These are phyloP conservation scores for Tympanuchus pallidicinctus DNA, from an alignment of 2,113 vertebrate species.

Conservation along the genomic window DNA sequence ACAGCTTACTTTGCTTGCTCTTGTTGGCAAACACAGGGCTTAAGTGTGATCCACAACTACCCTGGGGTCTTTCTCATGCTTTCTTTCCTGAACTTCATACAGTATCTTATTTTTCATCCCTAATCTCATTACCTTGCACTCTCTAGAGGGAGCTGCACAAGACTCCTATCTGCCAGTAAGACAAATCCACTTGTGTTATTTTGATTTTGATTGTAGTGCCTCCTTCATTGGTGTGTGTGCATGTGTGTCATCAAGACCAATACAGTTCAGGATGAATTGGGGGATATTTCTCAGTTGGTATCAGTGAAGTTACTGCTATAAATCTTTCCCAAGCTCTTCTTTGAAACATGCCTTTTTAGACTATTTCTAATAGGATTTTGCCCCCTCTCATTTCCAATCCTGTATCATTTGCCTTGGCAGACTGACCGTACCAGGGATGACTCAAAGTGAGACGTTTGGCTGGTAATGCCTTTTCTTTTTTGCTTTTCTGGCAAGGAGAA, in stretches of 20 bases:
- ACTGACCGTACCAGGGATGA: background rate
- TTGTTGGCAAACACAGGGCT: background rate
- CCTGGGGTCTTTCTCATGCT: background rate
- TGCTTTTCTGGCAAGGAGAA: background rate
- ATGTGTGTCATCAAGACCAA: background rate
- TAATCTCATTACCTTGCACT: constrained; percentile 26
- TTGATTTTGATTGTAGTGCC: background rate
- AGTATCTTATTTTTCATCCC: constrained; percentile 29
- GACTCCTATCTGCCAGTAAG: constrained; percentile 4
- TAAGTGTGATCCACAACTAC: background rate
- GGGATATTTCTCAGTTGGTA: background rate
- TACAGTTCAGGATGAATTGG: background rate
- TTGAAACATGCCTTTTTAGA: background rate
- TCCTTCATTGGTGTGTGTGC: background rate
- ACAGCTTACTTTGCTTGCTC: background rate
- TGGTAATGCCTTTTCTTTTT: background rate
- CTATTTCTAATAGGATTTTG: background rate
- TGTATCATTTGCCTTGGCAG: background rate
- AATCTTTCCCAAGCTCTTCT: background rate
- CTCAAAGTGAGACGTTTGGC: background rate
- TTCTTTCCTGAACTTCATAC: constrained; percentile 15
- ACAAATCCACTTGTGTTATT: background rate
- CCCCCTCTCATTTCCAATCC: background rate
- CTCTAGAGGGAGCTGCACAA: background rate
- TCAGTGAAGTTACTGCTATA: background rate